Conservation (phyloP, 2,888 invertebrate genomes). For the Hydroisotoma schaefferi region DNA sequence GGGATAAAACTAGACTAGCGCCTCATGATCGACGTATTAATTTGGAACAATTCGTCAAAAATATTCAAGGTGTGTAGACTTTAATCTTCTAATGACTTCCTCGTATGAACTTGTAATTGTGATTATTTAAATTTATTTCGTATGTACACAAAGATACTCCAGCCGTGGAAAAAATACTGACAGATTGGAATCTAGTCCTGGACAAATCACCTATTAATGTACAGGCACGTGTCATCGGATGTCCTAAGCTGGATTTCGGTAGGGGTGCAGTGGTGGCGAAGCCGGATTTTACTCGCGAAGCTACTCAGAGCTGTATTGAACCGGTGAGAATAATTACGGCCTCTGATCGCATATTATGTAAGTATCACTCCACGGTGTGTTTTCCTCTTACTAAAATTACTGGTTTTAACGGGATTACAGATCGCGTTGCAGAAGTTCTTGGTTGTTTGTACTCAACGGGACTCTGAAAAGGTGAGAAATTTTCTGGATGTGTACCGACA, state of each 20-base stretch:
- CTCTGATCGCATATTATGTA: too few relatives aligned
- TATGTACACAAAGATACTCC: constrained; percentile 53
- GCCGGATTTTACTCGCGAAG: constrained; percentile 17
- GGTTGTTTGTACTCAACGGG: constrained; percentile 21
- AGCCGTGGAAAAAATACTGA: constrained; percentile 65
- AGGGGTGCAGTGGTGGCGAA: not conserved
- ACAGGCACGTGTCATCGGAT: constrained; percentile 62
- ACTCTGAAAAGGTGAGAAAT: constrained; percentile 16
- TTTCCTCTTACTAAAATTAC: not conserved
- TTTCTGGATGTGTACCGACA: constrained; percentile 22
- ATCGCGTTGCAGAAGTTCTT: constrained; percentile 19
- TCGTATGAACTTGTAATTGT: not conserved
- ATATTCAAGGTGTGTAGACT: constrained; percentile 46
- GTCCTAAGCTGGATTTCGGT: constrained; percentile 48
- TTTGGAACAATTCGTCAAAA: constrained; percentile 59
- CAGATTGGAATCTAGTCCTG: constrained; percentile 74
- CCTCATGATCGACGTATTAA: constrained; percentile 72
- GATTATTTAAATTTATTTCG: not conserved
- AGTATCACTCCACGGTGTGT: too few relatives aligned
- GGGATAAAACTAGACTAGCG: constrained; percentile 70
- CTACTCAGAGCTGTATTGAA: constrained; percentile 1
- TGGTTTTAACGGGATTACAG: constrained; percentile 6
- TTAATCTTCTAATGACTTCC: not conserved
- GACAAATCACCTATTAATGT: constrained; percentile 59
- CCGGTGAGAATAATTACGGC: constrained; percentile 21